Conservation (phyloP, 2,113 vertebrate species). For the Aramus guarauna region DNA sequence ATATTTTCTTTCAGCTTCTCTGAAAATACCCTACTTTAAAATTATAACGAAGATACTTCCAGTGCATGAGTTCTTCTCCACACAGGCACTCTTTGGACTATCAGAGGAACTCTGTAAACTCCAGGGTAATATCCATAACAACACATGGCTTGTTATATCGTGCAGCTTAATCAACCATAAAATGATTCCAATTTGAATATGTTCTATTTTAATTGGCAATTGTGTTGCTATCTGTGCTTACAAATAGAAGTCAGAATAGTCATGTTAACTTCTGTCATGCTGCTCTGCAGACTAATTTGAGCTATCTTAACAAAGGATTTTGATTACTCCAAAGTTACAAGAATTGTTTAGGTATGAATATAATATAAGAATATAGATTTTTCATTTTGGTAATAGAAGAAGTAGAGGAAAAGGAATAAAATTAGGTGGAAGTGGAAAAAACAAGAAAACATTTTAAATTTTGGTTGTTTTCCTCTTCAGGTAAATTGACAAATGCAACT, state of each 20-base stretch:
- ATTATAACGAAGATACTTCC: not conserved
- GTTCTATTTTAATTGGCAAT: conserved; percentile 24
- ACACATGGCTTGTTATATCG: not conserved
- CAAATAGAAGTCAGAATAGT: conserved; percentile 13
- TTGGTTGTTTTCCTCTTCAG: not conserved
- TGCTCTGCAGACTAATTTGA: not conserved
- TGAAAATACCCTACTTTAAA: not conserved
- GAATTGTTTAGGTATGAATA: not conserved
- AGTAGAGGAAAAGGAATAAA: not conserved
- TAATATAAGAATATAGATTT: not conserved
- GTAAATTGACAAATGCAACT: not conserved
- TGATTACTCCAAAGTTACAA: not conserved
- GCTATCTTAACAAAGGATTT: not conserved
- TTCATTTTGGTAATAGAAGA: not conserved
- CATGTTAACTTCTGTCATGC: conserved; percentile 53
- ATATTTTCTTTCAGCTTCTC: not conserved
- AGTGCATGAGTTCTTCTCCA: not conserved
- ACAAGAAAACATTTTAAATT: not conserved
- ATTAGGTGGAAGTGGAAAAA: not conserved
- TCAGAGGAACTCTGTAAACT: not conserved
- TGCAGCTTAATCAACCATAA: conserved; percentile 17
- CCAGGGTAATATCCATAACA: not conserved
- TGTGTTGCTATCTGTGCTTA: conserved; percentile 11
- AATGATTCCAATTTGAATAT: conserved; percentile 5
- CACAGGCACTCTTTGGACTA: not conserved